A percentile compares a stretch with the other conserved stretches of the same genome.
phyloP scores from a whole-genome alignment of 1,140 invertebrate species.

The Oedothorax gibbosus region DNA sequence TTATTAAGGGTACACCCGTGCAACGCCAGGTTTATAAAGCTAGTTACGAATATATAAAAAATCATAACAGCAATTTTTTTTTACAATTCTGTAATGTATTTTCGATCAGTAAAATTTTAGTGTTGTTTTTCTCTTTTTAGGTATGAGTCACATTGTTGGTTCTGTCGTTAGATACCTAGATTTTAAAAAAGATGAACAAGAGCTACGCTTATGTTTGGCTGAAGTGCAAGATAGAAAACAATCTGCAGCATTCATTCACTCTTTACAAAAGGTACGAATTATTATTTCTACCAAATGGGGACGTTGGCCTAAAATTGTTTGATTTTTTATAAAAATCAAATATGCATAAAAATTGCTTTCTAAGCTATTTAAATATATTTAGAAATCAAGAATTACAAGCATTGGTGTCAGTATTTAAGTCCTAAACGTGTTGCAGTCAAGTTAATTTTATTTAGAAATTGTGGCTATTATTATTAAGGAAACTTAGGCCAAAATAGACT shows the following conservation, averaged over 20 bases:
- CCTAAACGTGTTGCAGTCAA: too few relatives aligned
- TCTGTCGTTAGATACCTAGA: slow-evolving; percentile 31
- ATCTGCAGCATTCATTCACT: slow-evolving; percentile 42
- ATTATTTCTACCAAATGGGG: not conserved
- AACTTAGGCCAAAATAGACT: too few relatives aligned
- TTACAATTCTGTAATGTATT: too few relatives aligned
- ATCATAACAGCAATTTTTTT: too few relatives aligned
- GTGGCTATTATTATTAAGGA: too few relatives aligned
- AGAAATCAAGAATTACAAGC: too few relatives aligned
- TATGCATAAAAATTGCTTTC: not conserved
- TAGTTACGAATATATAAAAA: too few relatives aligned
- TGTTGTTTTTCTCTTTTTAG: slow-evolving; percentile 1
- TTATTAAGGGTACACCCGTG: too few relatives aligned
- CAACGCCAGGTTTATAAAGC: too few relatives aligned
- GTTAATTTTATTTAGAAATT: too few relatives aligned
- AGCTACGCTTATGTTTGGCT: slow-evolving; percentile 7
- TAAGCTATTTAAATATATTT: too few relatives aligned
- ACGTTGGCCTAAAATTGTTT: not conserved
- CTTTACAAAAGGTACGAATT: slow-evolving; percentile 38
- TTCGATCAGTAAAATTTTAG: not conserved
- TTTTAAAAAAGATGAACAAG: slow-evolving; percentile 26
- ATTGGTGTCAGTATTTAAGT: too few relatives aligned
- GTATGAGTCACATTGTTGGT: slow-evolving; percentile 13
- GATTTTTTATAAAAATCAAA: not conserved
- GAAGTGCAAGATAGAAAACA: slow-evolving; percentile 45